Conservation (phyloP, 2,797 vertebrate genomes). For the Microhierax caerulescens region DNA sequence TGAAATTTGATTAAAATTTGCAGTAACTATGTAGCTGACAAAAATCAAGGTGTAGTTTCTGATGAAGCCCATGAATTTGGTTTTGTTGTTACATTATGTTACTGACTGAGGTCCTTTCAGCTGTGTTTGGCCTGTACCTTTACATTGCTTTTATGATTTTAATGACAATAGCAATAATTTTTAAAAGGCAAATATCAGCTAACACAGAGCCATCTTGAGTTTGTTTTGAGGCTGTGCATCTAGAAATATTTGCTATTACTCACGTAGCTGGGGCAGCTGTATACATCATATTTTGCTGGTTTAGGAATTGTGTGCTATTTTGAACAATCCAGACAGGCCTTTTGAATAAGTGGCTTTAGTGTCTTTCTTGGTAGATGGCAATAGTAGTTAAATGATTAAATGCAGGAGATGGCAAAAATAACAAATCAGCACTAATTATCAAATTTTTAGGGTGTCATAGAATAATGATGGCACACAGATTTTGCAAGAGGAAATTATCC, state of each 20-base stretch:
- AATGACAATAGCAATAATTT: neutral
- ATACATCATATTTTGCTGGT: neutral
- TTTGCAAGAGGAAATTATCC: slow-evolving; percentile 16
- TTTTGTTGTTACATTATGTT: neutral
- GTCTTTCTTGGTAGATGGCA: neutral
- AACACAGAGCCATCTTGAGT: neutral
- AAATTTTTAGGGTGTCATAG: neutral
- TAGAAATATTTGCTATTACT: slow-evolving; percentile 20
- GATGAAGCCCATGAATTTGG: neutral
- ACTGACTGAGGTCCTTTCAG: neutral
- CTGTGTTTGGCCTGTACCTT: neutral
- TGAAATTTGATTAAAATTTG: neutral
- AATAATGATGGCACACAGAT: slow-evolving; percentile 1
- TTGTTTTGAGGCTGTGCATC: neutral
- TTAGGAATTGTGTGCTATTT: neutral
- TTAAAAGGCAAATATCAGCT: neutral
- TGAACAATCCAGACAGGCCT: neutral
- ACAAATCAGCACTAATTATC: slow-evolving; percentile 4
- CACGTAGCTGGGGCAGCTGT: neutral
- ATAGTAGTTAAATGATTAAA: neutral
- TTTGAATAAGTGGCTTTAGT: neutral
- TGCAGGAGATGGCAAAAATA: slow-evolving; percentile 7
- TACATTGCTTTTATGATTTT: neutral
- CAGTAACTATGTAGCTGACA: neutral
- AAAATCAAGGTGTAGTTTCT: neutral